Conservation (phyloP, 2,113 vertebrate species). For the Dunckerocampus dactyliophorus region DNA sequence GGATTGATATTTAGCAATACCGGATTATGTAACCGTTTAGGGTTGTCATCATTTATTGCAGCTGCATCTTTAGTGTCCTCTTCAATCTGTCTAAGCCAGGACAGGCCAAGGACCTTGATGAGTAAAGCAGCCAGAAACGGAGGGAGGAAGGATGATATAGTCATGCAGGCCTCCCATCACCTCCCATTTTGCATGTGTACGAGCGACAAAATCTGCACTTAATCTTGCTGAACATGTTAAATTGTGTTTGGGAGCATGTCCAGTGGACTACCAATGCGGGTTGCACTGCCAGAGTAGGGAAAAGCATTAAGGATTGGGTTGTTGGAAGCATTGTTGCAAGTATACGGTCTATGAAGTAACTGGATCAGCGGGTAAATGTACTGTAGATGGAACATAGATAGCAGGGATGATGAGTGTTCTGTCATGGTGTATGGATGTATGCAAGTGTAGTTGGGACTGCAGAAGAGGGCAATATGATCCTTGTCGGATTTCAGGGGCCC, state of each 20-base stretch:
- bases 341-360: slow-evolving; percentile 45
- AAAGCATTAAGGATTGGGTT: slow-evolving; percentile 11
- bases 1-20: slow-evolving; percentile 53
- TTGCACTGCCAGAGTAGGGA: slow-evolving; percentile 20
- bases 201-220: slow-evolving; percentile 41
- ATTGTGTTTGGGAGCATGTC: slow-evolving; percentile 50
- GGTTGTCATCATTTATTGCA: slow-evolving; percentile 60
- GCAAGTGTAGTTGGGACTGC: slow-evolving; percentile 48
- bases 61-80: slow-evolving; percentile 61
- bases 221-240: slow-evolving; percentile 40
- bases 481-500: slow-evolving; percentile 64
- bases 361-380: slow-evolving; percentile 55
- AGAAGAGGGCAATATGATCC: slow-evolving; percentile 70
- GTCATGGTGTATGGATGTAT: slow-evolving; percentile 36
- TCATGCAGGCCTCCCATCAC: slow-evolving; percentile 31
- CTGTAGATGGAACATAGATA: slow-evolving; percentile 49
- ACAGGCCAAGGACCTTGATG: slow-evolving; percentile 55
- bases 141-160: slow-evolving; percentile 57
- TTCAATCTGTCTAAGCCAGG: slow-evolving; percentile 54
- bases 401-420: slow-evolving; percentile 48
- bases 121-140: slow-evolving; percentile 62
- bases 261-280: slow-evolving; percentile 36
- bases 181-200: slow-evolving; percentile 33
- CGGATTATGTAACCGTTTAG: slow-evolving; percentile 57
- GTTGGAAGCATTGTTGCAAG: slow-evolving; percentile 27